Evolutionary conservation across 2,113 vertebrate species (phyloP).

Genomic region (Pleuronectes platessa): DNA sequence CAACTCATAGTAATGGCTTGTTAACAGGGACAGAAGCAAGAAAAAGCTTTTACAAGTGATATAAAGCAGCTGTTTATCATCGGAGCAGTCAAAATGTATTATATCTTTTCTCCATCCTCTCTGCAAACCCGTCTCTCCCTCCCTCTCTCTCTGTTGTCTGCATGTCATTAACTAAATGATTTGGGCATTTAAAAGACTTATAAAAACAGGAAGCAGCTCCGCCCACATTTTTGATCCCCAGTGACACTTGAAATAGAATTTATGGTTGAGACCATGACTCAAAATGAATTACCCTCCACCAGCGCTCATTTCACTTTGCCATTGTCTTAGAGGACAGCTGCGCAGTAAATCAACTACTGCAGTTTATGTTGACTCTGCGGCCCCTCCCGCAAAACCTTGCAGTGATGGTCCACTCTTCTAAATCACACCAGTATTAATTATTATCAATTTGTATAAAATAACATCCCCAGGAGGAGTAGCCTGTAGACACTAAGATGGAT

Average conservation of each 20-base stretch:
- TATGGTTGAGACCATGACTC: slow-evolving; percentile 1
- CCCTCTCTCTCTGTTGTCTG: slow-evolving; percentile 71
- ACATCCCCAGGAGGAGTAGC: too few relatives aligned
- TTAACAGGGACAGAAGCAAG: slow-evolving; percentile 89
- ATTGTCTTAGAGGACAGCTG: background rate
- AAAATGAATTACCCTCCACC: slow-evolving; percentile 22
- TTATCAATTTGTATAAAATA: background rate
- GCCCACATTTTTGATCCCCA: slow-evolving; percentile 16
- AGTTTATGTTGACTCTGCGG: too few relatives aligned
- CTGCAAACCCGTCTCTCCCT: slow-evolving; percentile 24
- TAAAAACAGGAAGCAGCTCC: slow-evolving; percentile 41
- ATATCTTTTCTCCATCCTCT: slow-evolving; percentile 72
- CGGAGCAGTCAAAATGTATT: slow-evolving; percentile 86
- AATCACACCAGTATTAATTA: too few relatives aligned
- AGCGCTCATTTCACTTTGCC: background rate
- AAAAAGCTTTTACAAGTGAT: slow-evolving; percentile 89
- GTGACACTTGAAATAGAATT: slow-evolving; percentile 23
- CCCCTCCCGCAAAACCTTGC: background rate
- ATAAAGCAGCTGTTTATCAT: slow-evolving; percentile 89
- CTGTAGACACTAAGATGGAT: too few relatives aligned
- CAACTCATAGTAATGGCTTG: slow-evolving; percentile 90
- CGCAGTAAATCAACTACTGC: background rate
- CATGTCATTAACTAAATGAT: slow-evolving; percentile 89
- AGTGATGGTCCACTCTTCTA: background rate
- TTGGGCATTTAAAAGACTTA: slow-evolving; percentile 78